Evolutionary conservation across 2,888 invertebrate species (phyloP).

Genomic region (Plebejus melissa): DNA sequence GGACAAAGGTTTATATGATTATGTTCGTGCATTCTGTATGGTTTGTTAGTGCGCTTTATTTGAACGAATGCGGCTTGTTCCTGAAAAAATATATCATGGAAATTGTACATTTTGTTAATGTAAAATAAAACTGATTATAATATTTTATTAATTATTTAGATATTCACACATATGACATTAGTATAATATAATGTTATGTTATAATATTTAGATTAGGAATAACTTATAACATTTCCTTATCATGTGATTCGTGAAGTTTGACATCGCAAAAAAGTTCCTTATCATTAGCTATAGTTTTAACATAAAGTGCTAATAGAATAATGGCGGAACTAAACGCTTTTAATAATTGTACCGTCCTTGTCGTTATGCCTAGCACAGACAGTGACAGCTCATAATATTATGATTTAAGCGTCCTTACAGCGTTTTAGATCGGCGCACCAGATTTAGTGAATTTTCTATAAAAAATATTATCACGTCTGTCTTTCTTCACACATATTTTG

Average conservation of each 20-base stretch:
- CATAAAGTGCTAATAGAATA: neutral
- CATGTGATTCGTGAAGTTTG: neutral
- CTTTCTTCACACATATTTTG: too few relatives aligned
- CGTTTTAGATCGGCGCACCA: too few relatives aligned
- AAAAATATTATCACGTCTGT: too few relatives aligned
- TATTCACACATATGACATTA: too few relatives aligned
- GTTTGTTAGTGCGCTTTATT: slow-evolving; percentile 1
- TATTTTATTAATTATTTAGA: too few relatives aligned
- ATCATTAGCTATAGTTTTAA: neutral
- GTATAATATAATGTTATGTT: too few relatives aligned
- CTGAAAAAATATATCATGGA: neutral
- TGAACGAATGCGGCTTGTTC: neutral
- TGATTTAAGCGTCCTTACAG: neutral
- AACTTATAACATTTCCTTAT: neutral
- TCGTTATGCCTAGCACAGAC: neutral
- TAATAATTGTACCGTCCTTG: neutral
- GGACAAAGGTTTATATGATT: slow-evolving; percentile 66
- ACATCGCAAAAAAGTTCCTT: neutral
- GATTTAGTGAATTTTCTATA: too few relatives aligned
- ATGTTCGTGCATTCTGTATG: slow-evolving; percentile 40
- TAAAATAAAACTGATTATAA: too few relatives aligned
- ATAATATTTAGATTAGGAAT: neutral
- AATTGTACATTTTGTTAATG: neutral
- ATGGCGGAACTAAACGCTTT: neutral
- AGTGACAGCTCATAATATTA: neutral